Base-by-base conservation (phyloP, 1,140 invertebrate genomes). In the Cherax destructor region DNA sequence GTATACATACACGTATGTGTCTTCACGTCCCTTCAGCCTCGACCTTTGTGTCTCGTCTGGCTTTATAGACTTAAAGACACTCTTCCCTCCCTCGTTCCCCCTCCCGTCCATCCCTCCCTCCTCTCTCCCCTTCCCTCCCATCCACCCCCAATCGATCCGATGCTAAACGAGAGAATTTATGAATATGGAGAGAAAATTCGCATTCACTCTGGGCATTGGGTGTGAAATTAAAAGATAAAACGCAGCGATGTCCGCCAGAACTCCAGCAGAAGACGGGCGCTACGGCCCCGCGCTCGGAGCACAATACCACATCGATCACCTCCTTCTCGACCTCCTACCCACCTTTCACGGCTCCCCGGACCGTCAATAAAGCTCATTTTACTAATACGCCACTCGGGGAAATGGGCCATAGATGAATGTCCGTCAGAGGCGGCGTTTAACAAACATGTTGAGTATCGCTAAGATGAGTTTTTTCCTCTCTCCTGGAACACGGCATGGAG, bases 121-220 rank as follows among this genome's bases (percentile, higher is more conserved):
- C 65, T 30, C 24, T 49, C 77, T 30, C 16, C 24, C 76, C 1
- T 4, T 56, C 79, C 85, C 24, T n/a, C 72, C 24, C 74, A 13
- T 41, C 13, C 69, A 16, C 81, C 74, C 83, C 88, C 80, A 84
- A 90, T 90, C 88, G 88, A 90, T 81, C 88, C 88, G 74, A 77
- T 78, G 81, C 81, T 90, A 90, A 90, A 90, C 88, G 88, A 90
- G 88, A 90, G 83, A 90, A 90, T 90, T 90, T 90, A 90, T 90
- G 88, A 90, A 90, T 90, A 90, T 90, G 88, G 88, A 90, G 88
- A 90, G 88, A 90, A 90, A 90, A 90, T 90, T 90, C 88, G 88
- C 88, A 90, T 90, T 90, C 80, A 90, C 21, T 77, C 72, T 52
- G 56, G 24, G 88, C 88, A 90, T 90, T 77, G 88, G 81, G 88